Evolutionary conservation across 2,797 vertebrate genomes (phyloP).

Genomic region (Falco naumanni): DNA sequence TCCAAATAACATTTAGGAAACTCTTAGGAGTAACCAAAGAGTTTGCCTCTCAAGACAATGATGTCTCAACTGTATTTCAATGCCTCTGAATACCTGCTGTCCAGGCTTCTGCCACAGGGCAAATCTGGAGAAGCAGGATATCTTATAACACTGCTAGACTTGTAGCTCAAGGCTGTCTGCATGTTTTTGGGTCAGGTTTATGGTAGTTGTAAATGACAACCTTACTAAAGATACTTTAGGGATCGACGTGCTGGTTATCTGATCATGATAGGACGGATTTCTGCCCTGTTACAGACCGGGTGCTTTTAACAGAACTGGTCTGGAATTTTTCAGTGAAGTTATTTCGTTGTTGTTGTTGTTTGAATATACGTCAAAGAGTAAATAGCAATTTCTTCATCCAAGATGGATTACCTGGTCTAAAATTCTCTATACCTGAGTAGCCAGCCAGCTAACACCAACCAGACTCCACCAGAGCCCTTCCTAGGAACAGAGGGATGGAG

Average conservation of each 20-base stretch:
- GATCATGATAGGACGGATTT: neutral
- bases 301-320: neutral
- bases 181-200: conserved; percentile 27
- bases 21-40: neutral
- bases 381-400: neutral
- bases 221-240: neutral
- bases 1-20: neutral
- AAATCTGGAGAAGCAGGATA: neutral
- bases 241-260: neutral
- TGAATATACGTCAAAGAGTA: neutral
- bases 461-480: neutral
- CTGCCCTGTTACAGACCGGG: neutral
- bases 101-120: neutral
- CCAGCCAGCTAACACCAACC: neutral
- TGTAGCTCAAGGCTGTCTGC: conserved; percentile 19
- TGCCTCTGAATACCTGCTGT: neutral
- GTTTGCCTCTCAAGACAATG: neutral
- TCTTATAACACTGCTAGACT: neutral
- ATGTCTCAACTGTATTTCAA: neutral
- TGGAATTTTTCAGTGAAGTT: neutral
- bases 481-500: neutral
- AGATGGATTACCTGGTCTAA: neutral
- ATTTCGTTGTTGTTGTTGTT: neutral
- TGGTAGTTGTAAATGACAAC: neutral
- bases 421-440: neutral